Conservation (phyloP, 2,888 invertebrate species). For the Stenotaenia linearis region DNA sequence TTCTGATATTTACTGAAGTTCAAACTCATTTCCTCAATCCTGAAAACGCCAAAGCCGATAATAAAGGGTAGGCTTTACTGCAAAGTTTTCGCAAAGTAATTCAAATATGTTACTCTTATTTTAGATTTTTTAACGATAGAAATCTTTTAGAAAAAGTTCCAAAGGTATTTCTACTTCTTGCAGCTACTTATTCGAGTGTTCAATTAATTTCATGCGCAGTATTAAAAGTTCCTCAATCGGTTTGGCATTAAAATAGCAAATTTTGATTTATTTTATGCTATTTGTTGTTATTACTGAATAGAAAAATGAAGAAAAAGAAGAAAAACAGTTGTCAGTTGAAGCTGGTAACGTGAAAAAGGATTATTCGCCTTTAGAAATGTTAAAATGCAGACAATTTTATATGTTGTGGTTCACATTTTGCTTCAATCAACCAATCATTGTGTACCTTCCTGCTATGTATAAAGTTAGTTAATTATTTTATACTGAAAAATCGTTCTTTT, state of each 20-base stretch:
- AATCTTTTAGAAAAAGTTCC: conserved; percentile 44
- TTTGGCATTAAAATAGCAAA: too few relatives aligned
- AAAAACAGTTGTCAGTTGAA: too few relatives aligned
- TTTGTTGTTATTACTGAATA: too few relatives aligned
- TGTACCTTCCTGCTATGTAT: conserved; percentile 47
- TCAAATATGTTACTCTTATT: neutral
- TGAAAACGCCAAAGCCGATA: too few relatives aligned
- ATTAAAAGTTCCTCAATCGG: too few relatives aligned
- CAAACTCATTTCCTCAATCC: too few relatives aligned
- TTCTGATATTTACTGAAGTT: too few relatives aligned
- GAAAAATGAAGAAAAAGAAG: too few relatives aligned
- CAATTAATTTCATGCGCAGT: conserved; percentile 43
- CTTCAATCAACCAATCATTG: conserved; percentile 43
- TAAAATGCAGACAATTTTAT: conserved; percentile 43
- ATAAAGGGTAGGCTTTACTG: too few relatives aligned
- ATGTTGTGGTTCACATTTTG: conserved; percentile 46
- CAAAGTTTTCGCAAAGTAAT: too few relatives aligned
- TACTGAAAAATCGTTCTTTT: neutral
- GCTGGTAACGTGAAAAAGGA: too few relatives aligned
- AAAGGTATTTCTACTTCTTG: conserved; percentile 43
- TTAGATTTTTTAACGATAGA: conserved; percentile 42
- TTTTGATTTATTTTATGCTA: too few relatives aligned
- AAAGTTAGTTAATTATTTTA: conserved; percentile 41
- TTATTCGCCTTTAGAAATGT: conserved; percentile 39
- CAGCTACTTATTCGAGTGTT: conserved; percentile 42